Base-by-base conservation (phyloP, 1,140 invertebrate species). In the Atta colombica region DNA sequence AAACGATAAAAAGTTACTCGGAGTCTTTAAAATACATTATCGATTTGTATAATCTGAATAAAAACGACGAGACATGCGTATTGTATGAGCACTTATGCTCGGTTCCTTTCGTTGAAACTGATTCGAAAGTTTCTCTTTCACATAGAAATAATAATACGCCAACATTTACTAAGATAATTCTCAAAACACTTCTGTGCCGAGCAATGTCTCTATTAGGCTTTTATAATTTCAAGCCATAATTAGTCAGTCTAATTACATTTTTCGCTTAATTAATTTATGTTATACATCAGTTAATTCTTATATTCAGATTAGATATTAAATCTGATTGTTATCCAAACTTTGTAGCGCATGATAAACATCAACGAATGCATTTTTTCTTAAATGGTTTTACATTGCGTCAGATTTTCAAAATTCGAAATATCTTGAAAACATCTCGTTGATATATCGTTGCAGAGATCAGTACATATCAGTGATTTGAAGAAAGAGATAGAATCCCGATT, bases 371-470 rank as follows among this genome's bases (percentile, higher is more conserved):
- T 58, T 58, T 39, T 21, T 25, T 14, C 18, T 84, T 25, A 55
- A 80, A 68, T 49, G 49, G 3, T 28, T 82, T 61, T 45, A 45
- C 68, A 31, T 82, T 74, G 8, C 28, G 35, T 51, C 10, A n/a
- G 14, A 53, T 68, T 49, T 53, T 35, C 6, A 78, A 85, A 21
- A 60, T 18, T 55, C 16, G 14, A 78, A 72, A 60, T 45, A 77
- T 69, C 45, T 55, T 45, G 28, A 84, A 74, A 53, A 14, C 16
- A 14, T 82, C 28, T 85, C 75, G 80, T 90, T 85, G 88, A 60
- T 53, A 39, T 68, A 88, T 90, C 81, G 86, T 89, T 90, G 77
- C 88, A 85, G 65, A 78, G 60, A 86, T 89, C 58, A 81, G 25
- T 69, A 21, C 39, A 51, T 51, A 69, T 69, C 66, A 51, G 7